Base-by-base conservation (phyloP, 2,113 vertebrate genomes). In the Phocoena phocoena region DNA sequence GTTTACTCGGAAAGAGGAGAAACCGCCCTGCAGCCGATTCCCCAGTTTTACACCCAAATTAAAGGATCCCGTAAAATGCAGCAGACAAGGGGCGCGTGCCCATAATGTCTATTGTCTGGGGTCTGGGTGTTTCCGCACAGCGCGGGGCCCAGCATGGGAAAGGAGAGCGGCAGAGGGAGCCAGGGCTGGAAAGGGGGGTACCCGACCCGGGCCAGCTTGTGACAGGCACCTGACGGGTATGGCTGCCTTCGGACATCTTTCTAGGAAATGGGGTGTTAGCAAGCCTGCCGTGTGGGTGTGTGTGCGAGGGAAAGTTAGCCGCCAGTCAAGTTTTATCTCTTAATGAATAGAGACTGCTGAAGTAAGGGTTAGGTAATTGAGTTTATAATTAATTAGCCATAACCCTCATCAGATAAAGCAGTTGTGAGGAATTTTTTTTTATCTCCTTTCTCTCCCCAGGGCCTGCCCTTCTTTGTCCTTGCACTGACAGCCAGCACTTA, bases 361-460 rank as follows among this genome's bases (percentile, higher is more conserved):
- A 99, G 99, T 99, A 99, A 99, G 99, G 99, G 99, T 99, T 99
- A 99, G 99, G 99, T 99, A 99, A 99, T 99, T 99, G 99, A 99
- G 99, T 99, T 99, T 99, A 99, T 99, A 99, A 99, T 99, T 99
- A 99, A 99, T 99, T 99, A 99, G 99, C 99, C 99, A 99, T 99
- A 99, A 99, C 99, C 99, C 99, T 99, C 99, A 99, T 99, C 99
- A 99, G 99, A 99, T 99, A 99, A 99, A 99, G 99, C 99, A 98
- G 99, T 98, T 98, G 99, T 98, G 98, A 98, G 98, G 98, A 55
- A 76, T 97, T 50, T 79, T 97, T 98, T 99, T 99, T 98, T 95
- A 97, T 98, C 98, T 99, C 98, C 98, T 98, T 98, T 98, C 98
- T 99, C 98, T 99, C 99, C 99, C 99, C 98, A 74, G 99, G 99